Evolutionary conservation across 2,888 invertebrate genomes (phyloP), one percentile per base, ranked within the genome.

Genomic region (Drosophila koepferae): DNA sequence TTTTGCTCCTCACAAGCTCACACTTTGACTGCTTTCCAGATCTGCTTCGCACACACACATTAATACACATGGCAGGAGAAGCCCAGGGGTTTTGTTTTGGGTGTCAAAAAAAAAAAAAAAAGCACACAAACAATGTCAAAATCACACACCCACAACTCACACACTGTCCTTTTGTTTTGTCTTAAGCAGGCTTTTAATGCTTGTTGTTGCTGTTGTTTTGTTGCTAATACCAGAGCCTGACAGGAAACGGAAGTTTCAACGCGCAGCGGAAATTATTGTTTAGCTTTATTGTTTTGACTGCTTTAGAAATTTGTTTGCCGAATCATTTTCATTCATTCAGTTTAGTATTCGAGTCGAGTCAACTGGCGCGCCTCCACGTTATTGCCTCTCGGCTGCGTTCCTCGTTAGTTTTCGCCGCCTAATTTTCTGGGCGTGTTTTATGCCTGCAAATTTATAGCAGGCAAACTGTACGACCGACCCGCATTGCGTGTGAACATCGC

Each of bases 221-320:
- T 72, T 71, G 71, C 56, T 68, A 72, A 59, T 58, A 40, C 36
- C 58, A 53, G 49, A 36, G 63, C 74, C 70, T 72, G 71, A 77
- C 82, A 82, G 85, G 82, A 87, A 87, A 56, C 85, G 86, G 86
- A 87, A 82, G 87, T 85, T 86, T 85, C 82, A 87, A 80, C 76
- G 85, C 86, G 64, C 81, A 71, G 77, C 87, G 87, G 86, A 87
- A 86, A 86, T 87, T 86, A 87, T 86, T 86, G 85, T 85, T 85
- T 82, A 87, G 87, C 79, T 75, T 82, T 85, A 87, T 86, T 87
- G 86, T 86, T 82, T 82, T 65, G 82, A 81, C 87, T 85, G 85
- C 87, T 79, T 82, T 82, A 82, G 81, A 87, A 86, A 85, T 87
- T 86, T 81, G 77, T 77, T 82, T 86, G 81, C 62, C 87, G 79